Evolutionary conservation across 2,888 invertebrate genomes (phyloP), one percentile per base, ranked within the genome.

Genomic region (Entomobrya multifasciata): DNA sequence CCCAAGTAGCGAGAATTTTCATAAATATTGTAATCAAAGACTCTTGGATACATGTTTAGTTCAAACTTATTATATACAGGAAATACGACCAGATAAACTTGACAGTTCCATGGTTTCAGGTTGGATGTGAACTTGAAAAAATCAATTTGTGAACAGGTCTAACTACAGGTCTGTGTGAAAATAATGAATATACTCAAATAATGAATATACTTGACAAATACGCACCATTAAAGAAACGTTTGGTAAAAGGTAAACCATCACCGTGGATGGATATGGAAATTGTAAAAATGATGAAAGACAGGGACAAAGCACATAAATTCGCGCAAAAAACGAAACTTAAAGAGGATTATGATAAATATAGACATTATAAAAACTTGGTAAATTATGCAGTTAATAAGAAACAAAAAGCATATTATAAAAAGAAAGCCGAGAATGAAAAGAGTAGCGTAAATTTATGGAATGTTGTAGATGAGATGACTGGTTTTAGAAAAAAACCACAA

Each of bases 251-350:
- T 3, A 52, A 25, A 17, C 49, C 49, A n/a, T n/a, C 76, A 15
- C 76, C 76, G 3, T 76, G 76, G 76, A 11, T 76, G n/a, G 11
- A 47, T n/a, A 55, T n/a, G 5, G 57, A 76, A 36, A 25, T 76
- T 6, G 76, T n/a, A 8, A 8, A 17, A 10, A 1, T 55, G 1
- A 52, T 52, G n/a, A 55, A 30, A 76, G 20, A 76, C 25, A 25
- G 76, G 3, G 20, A 76, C n/a, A 70, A 11, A 20, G 2, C 17
- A 8, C 41, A 44, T 22, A 27, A 55, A 22, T 27, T 11, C 2
- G 76, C 76, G 10, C 6, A 22, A 1, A 11, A 76, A 30, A 15
- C 1, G 1, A 52, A 27, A 11, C 15, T 30, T 8, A 17, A 8
- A 2, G 17, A 25, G 10, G 62, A 62, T n/a, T 36, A n/a, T 30